Evolutionary conservation across 35 echinoderm and acorn worm species (phyloP).

Genomic region (Anneissia japonica): DNA sequence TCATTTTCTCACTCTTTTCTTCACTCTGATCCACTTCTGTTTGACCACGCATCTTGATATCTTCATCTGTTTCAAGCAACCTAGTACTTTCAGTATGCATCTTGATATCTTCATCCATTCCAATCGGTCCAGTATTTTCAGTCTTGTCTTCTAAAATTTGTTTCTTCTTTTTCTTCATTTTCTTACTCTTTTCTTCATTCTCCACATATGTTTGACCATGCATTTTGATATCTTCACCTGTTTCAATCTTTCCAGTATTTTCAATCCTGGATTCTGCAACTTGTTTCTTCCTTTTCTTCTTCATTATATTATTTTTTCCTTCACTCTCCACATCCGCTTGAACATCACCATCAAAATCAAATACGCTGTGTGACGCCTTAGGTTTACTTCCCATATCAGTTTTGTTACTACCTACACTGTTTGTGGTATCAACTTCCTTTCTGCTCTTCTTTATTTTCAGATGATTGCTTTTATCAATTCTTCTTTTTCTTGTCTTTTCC

Average conservation of each 20-base stretch:
- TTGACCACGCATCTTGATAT: neutral
- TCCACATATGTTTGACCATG: neutral
- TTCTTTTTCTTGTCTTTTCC: slow-evolving; percentile 9
- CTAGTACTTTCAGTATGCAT: neutral
- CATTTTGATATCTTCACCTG: neutral
- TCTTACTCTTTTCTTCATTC: neutral
- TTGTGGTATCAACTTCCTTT: neutral
- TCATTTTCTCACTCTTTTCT: neutral
- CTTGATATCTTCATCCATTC: neutral
- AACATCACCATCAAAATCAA: neutral
- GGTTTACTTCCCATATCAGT: neutral
- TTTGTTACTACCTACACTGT: neutral
- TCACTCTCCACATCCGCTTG: neutral
- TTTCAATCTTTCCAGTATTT: neutral
- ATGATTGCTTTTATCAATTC: neutral
- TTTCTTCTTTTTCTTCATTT: neutral
- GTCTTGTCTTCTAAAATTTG: neutral
- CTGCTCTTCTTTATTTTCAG: neutral
- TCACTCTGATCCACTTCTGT: neutral
- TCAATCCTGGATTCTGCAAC: slow-evolving; percentile 5
- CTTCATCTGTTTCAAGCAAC: neutral
- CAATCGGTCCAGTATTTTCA: neutral
- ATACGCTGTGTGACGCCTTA: neutral
- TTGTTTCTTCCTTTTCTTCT: slow-evolving; percentile 10
- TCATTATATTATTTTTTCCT: neutral